Base-by-base conservation (phyloP, 1,140 invertebrate species). In the Monomorium pharaonis region DNA sequence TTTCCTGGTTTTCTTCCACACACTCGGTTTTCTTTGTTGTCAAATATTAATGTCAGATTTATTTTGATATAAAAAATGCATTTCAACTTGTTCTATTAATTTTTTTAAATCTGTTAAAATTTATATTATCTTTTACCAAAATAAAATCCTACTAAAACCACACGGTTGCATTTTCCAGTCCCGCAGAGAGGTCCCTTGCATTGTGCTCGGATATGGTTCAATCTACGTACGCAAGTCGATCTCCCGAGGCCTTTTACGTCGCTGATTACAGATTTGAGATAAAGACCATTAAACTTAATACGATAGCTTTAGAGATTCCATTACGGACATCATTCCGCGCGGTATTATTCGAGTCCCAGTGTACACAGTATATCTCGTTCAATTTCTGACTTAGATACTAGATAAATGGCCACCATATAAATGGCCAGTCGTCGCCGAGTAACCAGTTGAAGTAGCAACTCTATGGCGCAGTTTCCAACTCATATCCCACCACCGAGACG, bases 371-470 rank as follows among this genome's bases (percentile, higher is more conserved):
- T 60, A 76, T 76, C 54, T 76, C 56, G 56, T 62, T 76, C 74
- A 76, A 62, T 76, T 77, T 24, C 63, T 77, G 75, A 63, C 42
- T 77, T 77, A 77, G 75, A 24, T 63, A 44, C 58, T 54, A 77
- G 56, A 77, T 63, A 77, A 77, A 77, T 77, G 74, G 54, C 54
- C 37, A 27, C 54, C 21, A 60, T 75, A 75, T 75, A 75, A 75
- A 75, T 58, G 74, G 37, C 74, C 51, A 60, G 47, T 37, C 70
- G 56, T 60, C n/a, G 33, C n/a, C 74, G 56, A 76, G 54, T 27
- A 44, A 63, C 42, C 70, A 77, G 75, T 63, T 47, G 42, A 58
- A 77, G 37, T 47, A 47, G 24, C 42, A 63, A 77, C 75, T 77
- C 75, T 10, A 37, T 33, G 24, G 37, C 18, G 56, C 16, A 76